Evolutionary conservation across 2,113 vertebrate species (phyloP).

Genomic region (Arizona elegans): DNA sequence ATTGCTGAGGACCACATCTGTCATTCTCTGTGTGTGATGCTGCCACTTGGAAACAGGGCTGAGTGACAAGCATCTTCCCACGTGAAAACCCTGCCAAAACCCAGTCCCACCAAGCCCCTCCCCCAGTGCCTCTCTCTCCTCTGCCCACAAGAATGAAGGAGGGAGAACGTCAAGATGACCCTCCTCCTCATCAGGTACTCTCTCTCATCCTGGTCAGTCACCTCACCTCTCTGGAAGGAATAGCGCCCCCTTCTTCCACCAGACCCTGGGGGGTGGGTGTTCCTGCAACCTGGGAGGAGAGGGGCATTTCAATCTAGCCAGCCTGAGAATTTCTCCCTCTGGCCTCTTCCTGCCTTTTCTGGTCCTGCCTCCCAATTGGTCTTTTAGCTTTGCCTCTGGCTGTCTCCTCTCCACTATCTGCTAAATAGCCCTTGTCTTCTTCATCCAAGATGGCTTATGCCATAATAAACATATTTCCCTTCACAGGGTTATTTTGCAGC

Average conservation of each 20-base stretch:
- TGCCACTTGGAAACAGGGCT: not conserved
- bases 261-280: too few relatives aligned
- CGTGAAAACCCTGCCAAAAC: not conserved
- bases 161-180: not conserved
- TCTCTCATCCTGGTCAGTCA: not conserved
- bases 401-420: not conserved
- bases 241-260: too few relatives aligned
- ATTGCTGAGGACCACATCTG: not conserved
- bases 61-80: not conserved
- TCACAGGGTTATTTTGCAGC: not conserved
- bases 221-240: not conserved
- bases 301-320: not conserved
- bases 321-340: not conserved
- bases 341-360: not conserved
- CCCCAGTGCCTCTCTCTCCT: not conserved
- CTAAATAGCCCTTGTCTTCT: not conserved
- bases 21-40: not conserved
- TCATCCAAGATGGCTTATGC: not conserved
- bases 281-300: not conserved
- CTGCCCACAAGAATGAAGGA: not conserved
- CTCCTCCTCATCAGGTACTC: not conserved
- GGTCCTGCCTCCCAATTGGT: not conserved
- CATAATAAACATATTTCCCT: not conserved
- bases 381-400: not conserved
- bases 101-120: not conserved